Evolutionary conservation across 1,140 invertebrate genomes (phyloP).

Genomic region (Orchesella cincta): DNA sequence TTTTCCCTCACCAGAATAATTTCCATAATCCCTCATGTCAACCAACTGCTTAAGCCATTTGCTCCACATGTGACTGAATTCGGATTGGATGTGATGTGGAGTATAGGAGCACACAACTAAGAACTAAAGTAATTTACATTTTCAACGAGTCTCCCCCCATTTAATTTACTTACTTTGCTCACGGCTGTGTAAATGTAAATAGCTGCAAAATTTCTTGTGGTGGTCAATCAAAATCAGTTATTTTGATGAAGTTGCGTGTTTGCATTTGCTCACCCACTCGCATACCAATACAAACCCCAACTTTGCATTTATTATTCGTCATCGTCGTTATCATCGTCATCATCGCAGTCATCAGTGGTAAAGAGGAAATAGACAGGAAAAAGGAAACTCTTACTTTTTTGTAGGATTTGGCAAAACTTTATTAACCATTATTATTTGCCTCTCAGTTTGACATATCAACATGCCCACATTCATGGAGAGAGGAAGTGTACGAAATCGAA

Average conservation of each 20-base stretch:
- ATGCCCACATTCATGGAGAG: not conserved
- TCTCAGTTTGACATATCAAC: conserved; percentile 22
- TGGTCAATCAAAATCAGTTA: conserved; percentile 14
- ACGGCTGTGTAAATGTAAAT: not conserved
- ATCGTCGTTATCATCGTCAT: not conserved
- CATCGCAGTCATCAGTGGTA: not conserved
- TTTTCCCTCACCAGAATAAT: too few relatives aligned
- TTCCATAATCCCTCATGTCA: too few relatives aligned
- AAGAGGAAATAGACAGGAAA: conserved; percentile 6
- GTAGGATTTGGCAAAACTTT: conserved; percentile 4
- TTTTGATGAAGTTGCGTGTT: conserved; percentile 23
- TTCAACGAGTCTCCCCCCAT: not conserved
- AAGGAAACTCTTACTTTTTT: conserved; percentile 14
- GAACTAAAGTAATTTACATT: not conserved
- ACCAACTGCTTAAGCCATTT: too few relatives aligned
- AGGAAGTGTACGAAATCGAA: not conserved
- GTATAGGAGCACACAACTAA: too few relatives aligned
- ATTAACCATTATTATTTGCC: not conserved
- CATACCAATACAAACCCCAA: not conserved
- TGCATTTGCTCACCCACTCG: not conserved
- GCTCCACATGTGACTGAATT: too few relatives aligned
- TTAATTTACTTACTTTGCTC: not conserved
- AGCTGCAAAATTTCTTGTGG: not conserved
- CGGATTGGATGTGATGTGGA: too few relatives aligned
- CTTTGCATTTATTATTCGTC: not conserved